phyloP scores from a whole-genome alignment of 2,888 invertebrate genomes.

The Crematogaster levior region DNA sequence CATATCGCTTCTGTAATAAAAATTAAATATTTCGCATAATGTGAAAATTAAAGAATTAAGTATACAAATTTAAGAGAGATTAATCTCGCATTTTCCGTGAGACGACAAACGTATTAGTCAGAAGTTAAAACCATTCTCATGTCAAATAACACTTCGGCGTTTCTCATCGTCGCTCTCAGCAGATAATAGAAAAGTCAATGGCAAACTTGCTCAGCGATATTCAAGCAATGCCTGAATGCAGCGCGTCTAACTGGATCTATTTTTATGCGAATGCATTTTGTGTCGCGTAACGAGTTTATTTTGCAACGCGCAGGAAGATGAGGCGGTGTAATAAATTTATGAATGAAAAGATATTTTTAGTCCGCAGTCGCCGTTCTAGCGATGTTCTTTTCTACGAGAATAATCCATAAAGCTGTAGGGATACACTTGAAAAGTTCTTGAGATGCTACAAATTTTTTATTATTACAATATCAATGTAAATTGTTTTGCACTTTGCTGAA shows the following conservation, averaged over 20 bases:
- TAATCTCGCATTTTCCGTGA: not conserved
- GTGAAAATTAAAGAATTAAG: not conserved
- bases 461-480: not conserved
- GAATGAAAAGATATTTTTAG: conserved; percentile 52
- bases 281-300: conserved; percentile 30
- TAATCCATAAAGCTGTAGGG: conserved; percentile 19
- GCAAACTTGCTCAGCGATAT: not conserved
- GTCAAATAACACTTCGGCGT: conserved; percentile 13
- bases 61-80: not conserved
- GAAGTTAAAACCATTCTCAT: conserved; percentile 5
- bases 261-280: conserved; percentile 31
- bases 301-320: conserved; percentile 4
- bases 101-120: not conserved
- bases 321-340: conserved; percentile 46
- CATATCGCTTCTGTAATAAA: not conserved
- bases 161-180: not conserved
- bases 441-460: conserved; percentile 10
- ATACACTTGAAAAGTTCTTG: conserved; percentile 19
- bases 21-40: too few relatives aligned
- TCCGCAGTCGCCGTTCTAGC: not conserved
- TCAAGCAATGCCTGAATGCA: conserved; percentile 3
- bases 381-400: conserved; percentile 36
- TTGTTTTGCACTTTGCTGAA: not conserved
- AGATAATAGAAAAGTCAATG: conserved; percentile 18
- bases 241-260: conserved; percentile 8